Evolutionary conservation across 2,113 vertebrate genomes (phyloP).

Genomic region (Sinocyclocheilus maitianheensis): DNA sequence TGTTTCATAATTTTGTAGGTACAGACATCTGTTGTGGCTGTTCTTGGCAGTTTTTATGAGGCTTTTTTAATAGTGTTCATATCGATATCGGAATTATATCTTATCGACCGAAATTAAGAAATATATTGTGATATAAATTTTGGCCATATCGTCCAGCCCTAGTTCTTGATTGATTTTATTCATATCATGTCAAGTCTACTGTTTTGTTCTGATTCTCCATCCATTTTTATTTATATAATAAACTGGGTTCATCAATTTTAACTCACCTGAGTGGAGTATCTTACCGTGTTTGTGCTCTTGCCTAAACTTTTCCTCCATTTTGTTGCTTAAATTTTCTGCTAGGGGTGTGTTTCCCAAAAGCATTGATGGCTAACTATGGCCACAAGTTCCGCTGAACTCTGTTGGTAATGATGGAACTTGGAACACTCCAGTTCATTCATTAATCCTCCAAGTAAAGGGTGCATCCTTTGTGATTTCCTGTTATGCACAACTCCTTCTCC

Average conservation of each 20-base stretch:
- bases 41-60: too few species aligned
- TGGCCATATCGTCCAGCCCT: too few species aligned
- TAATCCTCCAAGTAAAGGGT: constrained; percentile 37
- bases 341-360: neutral
- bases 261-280: neutral
- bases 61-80: too few species aligned
- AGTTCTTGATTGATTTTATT: neutral
- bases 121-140: too few species aligned
- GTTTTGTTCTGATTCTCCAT: neutral
- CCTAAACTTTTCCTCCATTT: neutral
- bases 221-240: neutral
- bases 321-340: constrained; percentile 22
- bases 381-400: too few species aligned
- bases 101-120: too few species aligned
- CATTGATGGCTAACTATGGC: too few species aligned
- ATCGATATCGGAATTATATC: too few species aligned
- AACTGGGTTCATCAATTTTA: neutral
- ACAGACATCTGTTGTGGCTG: too few species aligned
- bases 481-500: constrained; percentile 3
- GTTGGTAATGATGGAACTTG: too few species aligned
- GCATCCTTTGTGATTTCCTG: constrained; percentile 17
- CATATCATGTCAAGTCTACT: neutral
- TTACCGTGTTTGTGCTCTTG: too few species aligned
- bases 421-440: constrained; percentile 8
- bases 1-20: too few species aligned